Evolutionary conservation across 2,888 invertebrate genomes (phyloP), one percentile per base, ranked within the genome.

Genomic region (Drosophila subsilvestris): DNA sequence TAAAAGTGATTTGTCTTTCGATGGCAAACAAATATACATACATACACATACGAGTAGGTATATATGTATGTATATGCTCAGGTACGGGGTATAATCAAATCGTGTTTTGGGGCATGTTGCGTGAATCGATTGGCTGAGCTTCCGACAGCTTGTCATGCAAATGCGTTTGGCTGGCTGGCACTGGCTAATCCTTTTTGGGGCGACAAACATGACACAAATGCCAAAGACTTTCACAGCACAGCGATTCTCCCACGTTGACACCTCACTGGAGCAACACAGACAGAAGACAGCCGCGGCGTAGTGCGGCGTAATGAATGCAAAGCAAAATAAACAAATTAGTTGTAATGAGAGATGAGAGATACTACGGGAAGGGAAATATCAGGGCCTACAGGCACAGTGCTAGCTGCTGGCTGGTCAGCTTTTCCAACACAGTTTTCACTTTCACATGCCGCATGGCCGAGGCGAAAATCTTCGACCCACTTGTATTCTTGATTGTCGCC

Each of bases 61-160:
- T 20, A 55, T 9, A 29, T 18, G 43, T 51, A 14, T 8, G 25
- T 14, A 17, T 25, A 9, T 27, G 25, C 45, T 51, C 27, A 20
- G 25, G 8, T 53, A 61, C 32, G n/a, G 22, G n/a, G n/a, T 53
- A 71, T 63, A 53, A 65, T 68, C 69, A 47, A 57, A 56, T 58
- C 76, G 61, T 78, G 81, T 75, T 70, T 76, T 62, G 61, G 42
- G 49, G 47, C 70, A 56, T 70, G 82, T 82, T 88, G 88, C 82
- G 84, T 82, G 88, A 80, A 78, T 69, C 62, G 55, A 66, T 56
- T 54, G 8, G 25, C 43, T 20, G 55, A 47, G 74, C 86, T 83
- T 83, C 83, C 83, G 83, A 78, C 83, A 88, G 78, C 71, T 78
- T 80, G 86, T 75, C 84, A 88, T 88, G 86, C 78, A 88, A 83